phyloP scores from a whole-genome alignment of 2,888 invertebrate species.

The Acanthosepion pharaonis region DNA sequence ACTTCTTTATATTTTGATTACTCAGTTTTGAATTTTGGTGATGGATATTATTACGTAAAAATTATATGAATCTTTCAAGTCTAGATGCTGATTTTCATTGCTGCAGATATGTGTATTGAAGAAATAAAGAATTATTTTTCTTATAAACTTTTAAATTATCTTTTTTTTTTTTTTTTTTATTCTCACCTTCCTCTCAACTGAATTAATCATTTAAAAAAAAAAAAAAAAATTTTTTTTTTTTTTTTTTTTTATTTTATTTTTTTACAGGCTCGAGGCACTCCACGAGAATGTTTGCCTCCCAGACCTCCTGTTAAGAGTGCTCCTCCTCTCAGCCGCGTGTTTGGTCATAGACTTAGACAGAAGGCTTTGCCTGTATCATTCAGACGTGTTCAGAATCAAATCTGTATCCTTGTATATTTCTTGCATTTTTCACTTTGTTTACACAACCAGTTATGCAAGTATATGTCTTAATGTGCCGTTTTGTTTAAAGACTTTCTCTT shows the following conservation, averaged over 20 bases:
- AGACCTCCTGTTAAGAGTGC: conserved; percentile 74
- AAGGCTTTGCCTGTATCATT: conserved; percentile 73
- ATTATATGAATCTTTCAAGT: not conserved
- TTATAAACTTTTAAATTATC: too few species aligned
- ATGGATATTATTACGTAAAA: not conserved
- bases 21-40: too few species aligned
- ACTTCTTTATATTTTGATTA: too few species aligned
- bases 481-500: too few species aligned
- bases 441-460: not conserved
- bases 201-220: not conserved
- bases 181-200: not conserved
- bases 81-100: too few species aligned
- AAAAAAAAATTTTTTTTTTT: too few species aligned
- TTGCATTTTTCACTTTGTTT: not conserved
- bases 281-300: conserved; percentile 70
- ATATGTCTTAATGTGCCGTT: too few species aligned
- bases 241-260: too few species aligned
- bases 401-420: conserved; percentile 66
- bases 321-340: conserved; percentile 72
- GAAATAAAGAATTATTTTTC: not conserved
- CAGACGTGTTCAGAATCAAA: conserved; percentile 56
- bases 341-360: conserved; percentile 64
- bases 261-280: conserved; percentile 63
- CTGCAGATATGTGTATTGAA: not conserved
- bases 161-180: not conserved